Conservation (phyloP, 2,888 invertebrate genomes). For the Pharmacophagus antenor region DNA sequence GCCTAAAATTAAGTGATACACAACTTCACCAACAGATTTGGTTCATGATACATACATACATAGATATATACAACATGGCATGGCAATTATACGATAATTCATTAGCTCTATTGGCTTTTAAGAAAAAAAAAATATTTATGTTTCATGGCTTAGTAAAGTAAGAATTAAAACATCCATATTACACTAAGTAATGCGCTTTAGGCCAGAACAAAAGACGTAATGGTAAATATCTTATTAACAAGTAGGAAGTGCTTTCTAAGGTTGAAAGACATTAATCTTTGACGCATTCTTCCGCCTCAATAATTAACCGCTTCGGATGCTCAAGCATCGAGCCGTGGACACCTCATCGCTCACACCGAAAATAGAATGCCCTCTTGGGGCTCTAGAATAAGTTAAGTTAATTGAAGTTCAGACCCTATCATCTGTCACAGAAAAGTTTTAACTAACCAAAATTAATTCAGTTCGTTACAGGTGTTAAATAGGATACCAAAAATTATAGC, state of each 20-base stretch:
- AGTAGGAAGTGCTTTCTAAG: conserved; percentile 24
- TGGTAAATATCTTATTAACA: conserved; percentile 17
- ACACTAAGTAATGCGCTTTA: background rate
- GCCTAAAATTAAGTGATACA: too few species aligned
- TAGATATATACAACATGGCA: too few species aligned
- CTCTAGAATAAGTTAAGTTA: conserved; percentile 3
- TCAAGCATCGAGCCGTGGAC: conserved; percentile 14
- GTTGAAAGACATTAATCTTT: conserved; percentile 28
- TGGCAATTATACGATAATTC: too few species aligned
- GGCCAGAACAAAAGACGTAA: background rate
- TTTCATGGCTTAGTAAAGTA: too few species aligned
- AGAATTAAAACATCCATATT: too few species aligned
- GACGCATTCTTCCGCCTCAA: conserved; percentile 25
- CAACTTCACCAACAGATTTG: too few species aligned
- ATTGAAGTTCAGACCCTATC: background rate
- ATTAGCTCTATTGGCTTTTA: too few species aligned
- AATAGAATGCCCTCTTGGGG: conserved; percentile 19
- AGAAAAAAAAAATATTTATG: too few species aligned
- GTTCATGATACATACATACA: too few species aligned
- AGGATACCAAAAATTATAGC: too few species aligned
- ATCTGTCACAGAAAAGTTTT: background rate
- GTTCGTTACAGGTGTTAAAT: background rate
- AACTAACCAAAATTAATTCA: background rate
- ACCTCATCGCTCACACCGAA: conserved; percentile 20
- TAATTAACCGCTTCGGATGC: conserved; percentile 24